Conservation (phyloP, 2,888 invertebrate genomes). For the Eupsilia transversa region DNA sequence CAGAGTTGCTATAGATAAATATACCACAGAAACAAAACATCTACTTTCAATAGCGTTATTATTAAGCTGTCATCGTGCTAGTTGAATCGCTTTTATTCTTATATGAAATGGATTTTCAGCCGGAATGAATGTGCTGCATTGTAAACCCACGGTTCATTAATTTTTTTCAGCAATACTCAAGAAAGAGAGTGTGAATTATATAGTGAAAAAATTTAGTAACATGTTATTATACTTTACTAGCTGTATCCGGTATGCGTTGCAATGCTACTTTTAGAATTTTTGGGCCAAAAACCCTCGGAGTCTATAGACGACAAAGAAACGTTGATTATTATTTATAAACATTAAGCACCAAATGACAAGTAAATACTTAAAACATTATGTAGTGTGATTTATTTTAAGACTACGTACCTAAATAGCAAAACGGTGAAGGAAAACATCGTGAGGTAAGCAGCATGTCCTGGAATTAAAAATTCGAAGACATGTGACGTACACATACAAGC, state of each 20-base stretch:
- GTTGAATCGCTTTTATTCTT: conserved; percentile 20
- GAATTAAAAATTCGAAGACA: too few species aligned
- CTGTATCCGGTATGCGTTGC: too few species aligned
- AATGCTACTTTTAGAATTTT: too few species aligned
- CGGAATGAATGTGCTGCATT: conserved; percentile 3
- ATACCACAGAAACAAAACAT: conserved; percentile 8
- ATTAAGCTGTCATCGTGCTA: background rate
- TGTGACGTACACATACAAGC: too few species aligned
- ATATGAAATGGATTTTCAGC: conserved; percentile 14
- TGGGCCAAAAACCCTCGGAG: too few species aligned
- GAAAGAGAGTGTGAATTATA: background rate
- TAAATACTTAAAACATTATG: too few species aligned
- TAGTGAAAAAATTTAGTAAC: background rate
- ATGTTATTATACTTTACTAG: background rate
- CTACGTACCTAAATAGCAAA: background rate
- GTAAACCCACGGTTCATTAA: background rate
- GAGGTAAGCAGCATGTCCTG: too few species aligned
- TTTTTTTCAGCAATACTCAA: conserved; percentile 4
- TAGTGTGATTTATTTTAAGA: background rate
- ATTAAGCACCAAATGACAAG: background rate
- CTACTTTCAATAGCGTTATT: conserved; percentile 1
- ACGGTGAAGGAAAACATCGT: too few species aligned
- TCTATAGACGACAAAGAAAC: too few species aligned
- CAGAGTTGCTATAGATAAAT: background rate
- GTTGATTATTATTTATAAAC: too few species aligned